These are phyloP conservation scores for Cerceris rybyensis DNA, from an alignment of 2,888 invertebrate genomes.

Conservation along the genomic window DNA sequence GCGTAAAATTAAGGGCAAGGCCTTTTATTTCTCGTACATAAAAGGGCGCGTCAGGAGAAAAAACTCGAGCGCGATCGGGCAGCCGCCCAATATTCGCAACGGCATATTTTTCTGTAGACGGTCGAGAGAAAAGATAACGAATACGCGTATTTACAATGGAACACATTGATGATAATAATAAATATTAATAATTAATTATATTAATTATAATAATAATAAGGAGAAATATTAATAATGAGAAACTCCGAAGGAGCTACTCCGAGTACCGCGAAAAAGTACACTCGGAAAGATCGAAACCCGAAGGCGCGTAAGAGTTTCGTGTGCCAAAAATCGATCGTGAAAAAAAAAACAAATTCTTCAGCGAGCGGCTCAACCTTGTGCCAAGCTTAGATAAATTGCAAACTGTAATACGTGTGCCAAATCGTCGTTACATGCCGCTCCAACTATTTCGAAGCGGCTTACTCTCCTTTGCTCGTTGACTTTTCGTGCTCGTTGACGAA, in stretches of 20 bases:
- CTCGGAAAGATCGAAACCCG: neutral
- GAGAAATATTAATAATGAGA: neutral
- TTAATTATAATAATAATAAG: neutral
- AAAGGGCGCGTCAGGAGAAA: slow-evolving; percentile 40
- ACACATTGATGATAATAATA: neutral
- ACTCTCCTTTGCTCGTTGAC: slow-evolving; percentile 33
- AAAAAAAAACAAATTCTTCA: slow-evolving; percentile 22
- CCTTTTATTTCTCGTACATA: slow-evolving; percentile 54
- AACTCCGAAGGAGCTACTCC: no score
- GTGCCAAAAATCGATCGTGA: slow-evolving; percentile 37
- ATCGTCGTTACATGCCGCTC: slow-evolving; percentile 44
- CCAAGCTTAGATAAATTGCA: slow-evolving; percentile 55
- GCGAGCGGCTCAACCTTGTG: slow-evolving; percentile 56
- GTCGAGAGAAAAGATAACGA: slow-evolving; percentile 18
- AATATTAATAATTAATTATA: neutral
- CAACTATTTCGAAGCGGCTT: slow-evolving; percentile 28
- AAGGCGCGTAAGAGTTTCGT: neutral
- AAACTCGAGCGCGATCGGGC: slow-evolving; percentile 48
- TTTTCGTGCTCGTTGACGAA: slow-evolving; percentile 35
- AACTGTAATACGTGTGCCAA: slow-evolving; percentile 61
- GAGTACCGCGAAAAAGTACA: neutral
- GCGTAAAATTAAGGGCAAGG: slow-evolving; percentile 52
- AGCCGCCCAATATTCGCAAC: slow-evolving; percentile 38
- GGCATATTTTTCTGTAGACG: slow-evolving; percentile 59
- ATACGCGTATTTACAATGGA: slow-evolving; percentile 11